Conservation (phyloP, 2,888 invertebrate species). For the Crocallis elinguaria region DNA sequence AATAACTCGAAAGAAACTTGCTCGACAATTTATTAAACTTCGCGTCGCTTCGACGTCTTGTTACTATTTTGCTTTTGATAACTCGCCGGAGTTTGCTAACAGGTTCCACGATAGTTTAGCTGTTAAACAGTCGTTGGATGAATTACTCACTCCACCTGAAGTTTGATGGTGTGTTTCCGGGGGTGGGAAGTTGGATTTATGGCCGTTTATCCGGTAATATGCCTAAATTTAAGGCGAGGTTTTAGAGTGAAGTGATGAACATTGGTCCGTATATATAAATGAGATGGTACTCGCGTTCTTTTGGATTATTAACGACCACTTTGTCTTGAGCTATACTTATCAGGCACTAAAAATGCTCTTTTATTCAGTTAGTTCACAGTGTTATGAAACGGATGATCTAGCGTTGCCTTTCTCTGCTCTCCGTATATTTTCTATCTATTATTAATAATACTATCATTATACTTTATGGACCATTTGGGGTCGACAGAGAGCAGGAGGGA, state of each 20-base stretch:
- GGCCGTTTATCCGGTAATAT: background rate
- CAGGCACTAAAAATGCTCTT: no score
- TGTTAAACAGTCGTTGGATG: conserved; percentile 31
- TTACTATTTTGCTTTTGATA: conserved; percentile 39
- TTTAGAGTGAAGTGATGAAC: background rate
- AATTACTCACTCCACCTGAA: conserved; percentile 27
- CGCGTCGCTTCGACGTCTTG: conserved; percentile 35
- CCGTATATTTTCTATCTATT: no score
- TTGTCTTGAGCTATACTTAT: no score
- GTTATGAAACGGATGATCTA: no score
- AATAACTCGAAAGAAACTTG: conserved; percentile 33
- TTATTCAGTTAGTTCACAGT: no score
- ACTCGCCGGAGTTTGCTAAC: conserved; percentile 32
- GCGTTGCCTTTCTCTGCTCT: no score
- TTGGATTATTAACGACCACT: no score
- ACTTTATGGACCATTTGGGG: no score
- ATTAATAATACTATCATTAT: no score
- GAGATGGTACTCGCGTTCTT: no score
- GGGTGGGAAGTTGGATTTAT: conserved; percentile 7
- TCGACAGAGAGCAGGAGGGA: no score
- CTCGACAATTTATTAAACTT: conserved; percentile 42
- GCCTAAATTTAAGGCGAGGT: background rate
- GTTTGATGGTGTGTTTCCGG: conserved; percentile 33
- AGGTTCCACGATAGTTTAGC: conserved; percentile 31
- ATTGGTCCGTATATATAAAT: no score